Evolutionary conservation across 2,113 vertebrate species (phyloP).

Genomic region (Myiagra hebetior): DNA sequence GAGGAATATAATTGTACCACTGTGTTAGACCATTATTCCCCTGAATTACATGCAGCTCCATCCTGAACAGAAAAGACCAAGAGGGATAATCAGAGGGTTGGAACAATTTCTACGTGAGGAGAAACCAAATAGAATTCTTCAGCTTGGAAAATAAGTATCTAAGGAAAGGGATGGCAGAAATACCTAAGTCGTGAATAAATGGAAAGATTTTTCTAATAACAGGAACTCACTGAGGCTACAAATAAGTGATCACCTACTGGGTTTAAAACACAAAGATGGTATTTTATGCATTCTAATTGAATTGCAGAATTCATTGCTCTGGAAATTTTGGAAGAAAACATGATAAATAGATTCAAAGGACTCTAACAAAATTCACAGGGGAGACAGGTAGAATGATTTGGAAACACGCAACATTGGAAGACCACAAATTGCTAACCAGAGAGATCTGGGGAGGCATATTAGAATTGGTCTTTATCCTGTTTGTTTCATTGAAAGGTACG

Average conservation of each 20-base stretch:
- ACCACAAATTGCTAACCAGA: background rate
- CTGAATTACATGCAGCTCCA: background rate
- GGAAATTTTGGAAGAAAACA: background rate
- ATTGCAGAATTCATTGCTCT: background rate
- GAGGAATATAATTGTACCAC: conserved; percentile 10
- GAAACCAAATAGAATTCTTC: conserved; percentile 33
- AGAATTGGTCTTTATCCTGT: background rate
- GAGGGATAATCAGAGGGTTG: conserved; percentile 42
- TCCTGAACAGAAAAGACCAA: conserved; percentile 38
- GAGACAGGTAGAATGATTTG: background rate
- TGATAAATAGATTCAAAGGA: background rate
- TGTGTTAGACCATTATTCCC: conserved; percentile 28
- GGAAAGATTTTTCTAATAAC: background rate
- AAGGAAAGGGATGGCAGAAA: conserved; percentile 2
- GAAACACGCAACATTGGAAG: background rate
- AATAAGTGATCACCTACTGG: background rate
- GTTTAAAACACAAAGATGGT: background rate
- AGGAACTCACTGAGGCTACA: background rate
- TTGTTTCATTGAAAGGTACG: conserved; percentile 80
- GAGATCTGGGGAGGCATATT: background rate
- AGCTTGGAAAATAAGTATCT: background rate
- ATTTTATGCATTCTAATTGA: conserved; percentile 2
- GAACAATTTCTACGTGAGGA: conserved; percentile 31
- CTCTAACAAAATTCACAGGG: background rate
- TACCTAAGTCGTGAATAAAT: background rate